phyloP scores from a whole-genome alignment of 2,113 vertebrate species.

The Catharus fuscescens region DNA sequence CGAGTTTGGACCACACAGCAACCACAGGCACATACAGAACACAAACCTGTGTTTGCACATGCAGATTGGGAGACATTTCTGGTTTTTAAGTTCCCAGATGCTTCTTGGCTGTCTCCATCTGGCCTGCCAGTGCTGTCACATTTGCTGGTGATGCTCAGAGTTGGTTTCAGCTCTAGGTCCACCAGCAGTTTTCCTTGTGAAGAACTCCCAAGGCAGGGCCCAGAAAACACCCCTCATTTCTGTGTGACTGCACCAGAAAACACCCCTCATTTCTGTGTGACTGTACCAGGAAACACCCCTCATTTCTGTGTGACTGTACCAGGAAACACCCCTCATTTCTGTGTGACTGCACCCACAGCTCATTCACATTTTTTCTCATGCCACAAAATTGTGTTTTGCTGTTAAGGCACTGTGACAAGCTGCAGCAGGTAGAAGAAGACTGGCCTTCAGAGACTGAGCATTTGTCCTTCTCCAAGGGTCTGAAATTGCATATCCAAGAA shows the following conservation, averaged over 20 bases:
- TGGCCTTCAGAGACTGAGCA: background rate
- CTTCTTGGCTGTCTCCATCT: background rate
- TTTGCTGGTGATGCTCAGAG: background rate
- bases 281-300: background rate
- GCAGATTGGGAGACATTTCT: background rate
- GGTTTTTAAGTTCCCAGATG: fast-evolving
- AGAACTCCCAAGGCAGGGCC: background rate
- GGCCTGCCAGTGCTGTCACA: background rate
- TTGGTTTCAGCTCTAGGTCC: background rate
- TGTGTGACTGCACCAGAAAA: background rate
- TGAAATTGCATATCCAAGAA: background rate
- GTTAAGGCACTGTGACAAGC: background rate
- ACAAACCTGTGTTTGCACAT: fast-evolving
- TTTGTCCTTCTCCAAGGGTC: background rate
- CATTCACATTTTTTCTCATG: background rate
- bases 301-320: background rate
- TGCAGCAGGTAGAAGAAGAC: background rate
- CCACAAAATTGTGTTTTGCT: fast-evolving
- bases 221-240: background rate
- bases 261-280: background rate
- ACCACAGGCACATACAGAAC: fast-evolving
- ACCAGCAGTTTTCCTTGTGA: background rate
- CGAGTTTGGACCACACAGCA: background rate
- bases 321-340: background rate
- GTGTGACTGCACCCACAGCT: background rate